Evolutionary conservation across 2,888 invertebrate species (phyloP), one percentile per base, ranked within the genome.

Genomic region (Pristionchus arcanus): DNA sequence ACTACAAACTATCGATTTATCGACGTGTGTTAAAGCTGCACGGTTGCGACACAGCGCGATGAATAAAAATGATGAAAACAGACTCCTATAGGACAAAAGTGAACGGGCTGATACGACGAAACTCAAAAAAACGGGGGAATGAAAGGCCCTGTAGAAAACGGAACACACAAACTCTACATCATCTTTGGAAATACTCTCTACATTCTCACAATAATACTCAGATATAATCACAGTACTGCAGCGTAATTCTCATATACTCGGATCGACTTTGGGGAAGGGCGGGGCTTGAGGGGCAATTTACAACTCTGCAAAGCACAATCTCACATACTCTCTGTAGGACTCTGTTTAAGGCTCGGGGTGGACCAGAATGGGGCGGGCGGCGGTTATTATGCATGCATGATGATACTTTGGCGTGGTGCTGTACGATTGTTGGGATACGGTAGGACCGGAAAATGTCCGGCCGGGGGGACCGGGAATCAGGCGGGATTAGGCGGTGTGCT

Each of bases 311-410:
- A 81, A 42, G 15, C 42, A 59, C n/a, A 63, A 49, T 81, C 81
- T 81, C 81, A 31, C 42, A 25, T 81, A 81, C n/a, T 81, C 53
- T 81, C 81, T 34, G 15, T 19, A 25, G 21, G 19, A 81, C 81
- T 81, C 49, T 81, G 81, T 81, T 53, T 81, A 81, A 81, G 81
- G 81, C 81, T 81, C 81, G 49, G 42, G 81, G 81, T 4, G 28
- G 81, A 81, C 81, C 81, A 81, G 81, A 81, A 77, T 53, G 9
- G n/a, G 13, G 16, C 15, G 19, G 81, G 37, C 2, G 31, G 49
- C 16, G 81, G 28, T 11, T n/a, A 49, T 42, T 81, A 53, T 81
- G 49, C 81, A 49, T 16, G 16, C 25, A 13, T n/a, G 49, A 34
- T 25, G 19, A 77, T 13, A 3, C 81, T 81, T 81, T 81, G 81